phyloP scores from a whole-genome alignment of 2,888 invertebrate species.

The Artemia sinica region DNA sequence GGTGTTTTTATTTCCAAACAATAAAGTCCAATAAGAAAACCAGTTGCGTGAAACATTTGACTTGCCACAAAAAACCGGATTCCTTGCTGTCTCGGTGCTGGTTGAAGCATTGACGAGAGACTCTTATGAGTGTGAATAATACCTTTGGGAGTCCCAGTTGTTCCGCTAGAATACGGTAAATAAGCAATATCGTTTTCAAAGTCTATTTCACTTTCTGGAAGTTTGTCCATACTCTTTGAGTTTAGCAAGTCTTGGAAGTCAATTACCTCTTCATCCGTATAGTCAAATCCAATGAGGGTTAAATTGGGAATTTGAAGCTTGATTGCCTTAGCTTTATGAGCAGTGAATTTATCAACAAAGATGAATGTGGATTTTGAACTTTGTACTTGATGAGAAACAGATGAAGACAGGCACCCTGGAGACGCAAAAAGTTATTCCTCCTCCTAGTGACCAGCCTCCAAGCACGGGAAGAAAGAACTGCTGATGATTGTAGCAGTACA shows the following conservation, averaged over 20 bases:
- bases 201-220: neutral
- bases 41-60: slow-evolving; percentile 1
- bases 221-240: neutral
- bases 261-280: neutral
- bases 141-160: neutral
- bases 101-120: neutral
- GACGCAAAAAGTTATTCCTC: slow-evolving; percentile 7
- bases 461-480: slow-evolving; percentile 18
- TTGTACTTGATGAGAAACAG: neutral
- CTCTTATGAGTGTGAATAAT: neutral
- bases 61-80: neutral
- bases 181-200: slow-evolving; percentile 5
- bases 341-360: neutral
- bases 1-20: no score
- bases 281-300: neutral
- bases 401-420: neutral
- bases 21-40: neutral
- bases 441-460: slow-evolving; percentile 23
- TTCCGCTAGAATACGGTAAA: neutral
- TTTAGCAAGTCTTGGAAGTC: neutral
- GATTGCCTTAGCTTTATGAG: neutral
- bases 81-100: neutral
- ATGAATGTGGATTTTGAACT: neutral
- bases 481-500: slow-evolving; percentile 21
- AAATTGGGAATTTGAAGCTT: neutral